Evolutionary conservation across 2,888 invertebrate genomes (phyloP).

Genomic region (Aproaerema taeniolella): DNA sequence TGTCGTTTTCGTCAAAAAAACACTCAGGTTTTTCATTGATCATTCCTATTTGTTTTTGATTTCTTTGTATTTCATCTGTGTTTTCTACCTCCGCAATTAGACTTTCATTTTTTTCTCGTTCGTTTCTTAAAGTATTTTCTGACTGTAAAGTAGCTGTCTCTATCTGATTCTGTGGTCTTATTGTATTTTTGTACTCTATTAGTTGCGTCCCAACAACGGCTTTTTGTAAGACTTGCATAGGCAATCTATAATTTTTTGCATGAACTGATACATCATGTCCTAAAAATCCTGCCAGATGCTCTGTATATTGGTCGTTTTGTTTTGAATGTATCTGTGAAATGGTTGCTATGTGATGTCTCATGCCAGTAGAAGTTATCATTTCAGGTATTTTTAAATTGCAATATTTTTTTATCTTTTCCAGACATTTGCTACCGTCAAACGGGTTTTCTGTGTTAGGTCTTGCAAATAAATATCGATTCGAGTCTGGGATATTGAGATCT

Average conservation of each 20-base stretch:
- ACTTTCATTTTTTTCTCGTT: neutral
- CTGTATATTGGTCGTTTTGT: constrained; percentile 10
- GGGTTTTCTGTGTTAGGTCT: too few species aligned
- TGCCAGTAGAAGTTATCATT: too few species aligned
- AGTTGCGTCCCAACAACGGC: constrained; percentile 1
- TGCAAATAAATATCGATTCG: too few species aligned
- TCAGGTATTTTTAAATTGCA: too few species aligned
- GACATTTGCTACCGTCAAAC: too few species aligned
- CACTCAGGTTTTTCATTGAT: too few species aligned
- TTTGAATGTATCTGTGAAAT: too few species aligned
- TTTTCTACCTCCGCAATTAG: too few species aligned
- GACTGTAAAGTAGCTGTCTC: too few species aligned
- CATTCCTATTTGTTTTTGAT: neutral
- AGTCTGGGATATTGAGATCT: too few species aligned
- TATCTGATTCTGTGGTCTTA: neutral
- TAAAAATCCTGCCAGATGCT: constrained; percentile 12
- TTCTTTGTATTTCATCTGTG: neutral
- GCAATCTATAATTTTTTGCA: constrained; percentile 8
- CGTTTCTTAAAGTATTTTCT: neutral
- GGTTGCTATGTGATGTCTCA: too few species aligned
- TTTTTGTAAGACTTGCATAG: constrained; percentile 7
- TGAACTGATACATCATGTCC: constrained; percentile 10
- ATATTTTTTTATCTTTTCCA: too few species aligned
- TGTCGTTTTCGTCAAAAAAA: neutral
- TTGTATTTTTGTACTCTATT: neutral